Base-by-base conservation (phyloP, 2,113 vertebrate genomes). In the Mormoops blainvillei region DNA sequence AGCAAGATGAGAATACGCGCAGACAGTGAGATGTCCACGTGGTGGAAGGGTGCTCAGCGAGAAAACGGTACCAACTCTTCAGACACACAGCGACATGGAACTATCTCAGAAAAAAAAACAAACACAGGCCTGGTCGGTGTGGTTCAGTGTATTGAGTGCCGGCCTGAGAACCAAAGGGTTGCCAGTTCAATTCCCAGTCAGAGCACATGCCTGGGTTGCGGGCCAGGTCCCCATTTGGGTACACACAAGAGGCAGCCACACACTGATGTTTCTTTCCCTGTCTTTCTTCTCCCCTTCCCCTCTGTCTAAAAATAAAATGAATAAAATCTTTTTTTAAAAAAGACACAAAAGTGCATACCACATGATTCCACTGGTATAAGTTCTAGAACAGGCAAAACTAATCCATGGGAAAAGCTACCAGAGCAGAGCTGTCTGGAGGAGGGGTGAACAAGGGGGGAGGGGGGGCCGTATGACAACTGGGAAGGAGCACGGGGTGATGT, bases 41-140 rank as follows among this genome's bases (percentile, higher is more conserved):
- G 20, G 0, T 0, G 6, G 5, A 38, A 45, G 33, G 36, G 7
- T 1, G 26, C 3, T 74, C 74, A 31, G 28, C 56, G 41, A 50
- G 26, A 67, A 31, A 58, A 80, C n/a, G 36, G 58, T 63, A 74
- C 22, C 19, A 65, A 36, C 15, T 50, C 15, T 8, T 76, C 86
- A 85, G 4, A 33, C 7, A 15, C 10, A 1, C 16, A 31, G 48
- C 1, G 33, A 58, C 28, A 2, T 0, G 2, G 36, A n/a, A 22
- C n/a, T 0, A n/a, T 2, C 61, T 63, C 56, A 28, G 28, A 61
- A 61, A 61, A 33, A 41, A 5, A 76, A 4, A 11, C 14, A n/a
- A 33, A 41, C n/a, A n/a, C n/a, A n/a, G n/a, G n/a, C n/a, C n/a
- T n/a, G n/a, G n/a, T n/a, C n/a, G n/a, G n/a, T n/a, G n/a, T n/a